Base-by-base conservation (phyloP, 2,888 invertebrate species). In the Tiphia femorata region DNA sequence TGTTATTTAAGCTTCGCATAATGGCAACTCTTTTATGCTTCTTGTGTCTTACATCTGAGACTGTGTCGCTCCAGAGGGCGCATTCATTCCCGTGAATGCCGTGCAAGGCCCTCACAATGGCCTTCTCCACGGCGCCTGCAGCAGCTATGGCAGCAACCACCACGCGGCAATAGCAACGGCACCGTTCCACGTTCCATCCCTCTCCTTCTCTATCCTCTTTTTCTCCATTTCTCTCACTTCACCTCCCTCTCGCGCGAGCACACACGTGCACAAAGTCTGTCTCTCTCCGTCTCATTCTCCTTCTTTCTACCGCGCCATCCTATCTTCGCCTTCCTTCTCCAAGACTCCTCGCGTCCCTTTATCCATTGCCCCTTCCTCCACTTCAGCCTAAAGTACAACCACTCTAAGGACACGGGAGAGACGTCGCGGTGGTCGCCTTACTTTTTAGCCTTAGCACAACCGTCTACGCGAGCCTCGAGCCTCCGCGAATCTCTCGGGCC, bases 1-100 rank as follows among this genome's bases (percentile, higher is more conserved):
- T 79, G 81, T 81, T 81, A 80, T 82, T 82, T 80, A 82, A 82
- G 77, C 80, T 76, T 75, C 76, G 74, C 76, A 77, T 79, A 80
- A 80, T 80, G 74, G 78, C 77, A 75, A 79, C 78, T 82, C 81
- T 81, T 82, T 80, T 80, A 80, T 81, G 75, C 73, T 77, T 76
- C 78, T 78, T 79, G 72, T 82, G 79, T 81, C 78, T 82, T 82
- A 80, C 76, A 69, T 69, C 67, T 64, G 64, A 69, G 70, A 79
- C 77, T 75, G 76, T 77, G 76, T 77, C 77, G 75, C 75, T 76
- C 68, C 70, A 58, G 73, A 77, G 78, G 73, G 76, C 73, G 77
- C 73, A 78, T 78, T 78, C 78, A 78, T 78, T 72, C 72, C 75
- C 61, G 62, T 77, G 78, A 77, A 77, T 77, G 69, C 73, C 67